Evolutionary conservation across 2,888 invertebrate species (phyloP), one percentile per base, ranked within the genome.

Genomic region (Volucella zonaria): DNA sequence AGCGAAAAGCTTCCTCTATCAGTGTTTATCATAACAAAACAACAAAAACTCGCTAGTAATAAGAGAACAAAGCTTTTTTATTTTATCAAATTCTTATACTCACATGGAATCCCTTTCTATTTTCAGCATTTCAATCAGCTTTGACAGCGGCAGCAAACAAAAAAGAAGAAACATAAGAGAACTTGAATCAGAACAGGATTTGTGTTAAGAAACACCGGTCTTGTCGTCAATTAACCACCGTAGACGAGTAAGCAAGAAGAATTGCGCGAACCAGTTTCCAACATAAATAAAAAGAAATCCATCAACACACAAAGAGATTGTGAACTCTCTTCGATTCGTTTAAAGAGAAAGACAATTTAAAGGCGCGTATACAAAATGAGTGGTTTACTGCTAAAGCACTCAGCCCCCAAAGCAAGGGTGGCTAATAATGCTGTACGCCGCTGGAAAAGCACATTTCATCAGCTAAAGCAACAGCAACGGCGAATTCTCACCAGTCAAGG

Each of bases 391-490:
- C 87, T 90, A 58, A 89, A 87, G 78, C 89, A 88, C 81, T 87
- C 89, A 66, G 49, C 86, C 74, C 86, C 88, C 52, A 74, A 70
- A 62, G 62, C 73, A 73, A 47, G 49, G 23, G 66, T 87, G 67
- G 58, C 88, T 51, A 89, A 83, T 75, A 87, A 87, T 85, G 88
- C 88, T 78, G 88, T 89, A 62, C 90, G 89, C 40, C 91, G 90
- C 88, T 90, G 90, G 90, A 90, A 90, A 88, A 89, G 90, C 88
- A 88, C 88, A 75, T 87, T 89, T 87, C 88, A 90, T 87, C 62
- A 83, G 81, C 87, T 74, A 75, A 74, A 81, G 77, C 88, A 87
- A 68, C 74, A 86, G 54, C 83, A 87, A 78, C 87, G 86, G 52
- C 87, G 87, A 83, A 66, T 87, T 87, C 66, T 77, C 10, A 67